Percentiles rank a stretch among this genome's conserved stretches.
phyloP scores from a whole-genome alignment of 1,140 invertebrate species.

The Elysia chlorotica region DNA sequence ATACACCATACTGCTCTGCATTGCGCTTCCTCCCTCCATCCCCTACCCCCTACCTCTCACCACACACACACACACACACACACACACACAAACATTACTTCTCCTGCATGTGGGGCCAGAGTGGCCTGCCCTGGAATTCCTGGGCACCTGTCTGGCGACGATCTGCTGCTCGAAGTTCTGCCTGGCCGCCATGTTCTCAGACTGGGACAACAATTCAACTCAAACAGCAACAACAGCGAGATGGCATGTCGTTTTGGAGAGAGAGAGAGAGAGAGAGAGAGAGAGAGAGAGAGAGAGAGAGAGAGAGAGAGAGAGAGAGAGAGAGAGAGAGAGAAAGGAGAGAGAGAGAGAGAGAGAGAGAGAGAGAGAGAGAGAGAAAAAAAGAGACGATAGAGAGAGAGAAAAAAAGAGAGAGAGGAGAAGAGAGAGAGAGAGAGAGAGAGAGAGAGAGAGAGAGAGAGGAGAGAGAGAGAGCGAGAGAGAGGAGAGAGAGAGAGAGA shows the following conservation, averaged over 20 bases:
- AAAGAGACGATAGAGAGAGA: neutral
- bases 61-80: too few species aligned
- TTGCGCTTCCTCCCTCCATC: too few species aligned
- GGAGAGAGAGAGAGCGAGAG: neutral
- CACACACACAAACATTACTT: too few species aligned
- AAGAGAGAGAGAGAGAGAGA: neutral
- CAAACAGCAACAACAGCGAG: too few species aligned
- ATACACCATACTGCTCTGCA: too few species aligned
- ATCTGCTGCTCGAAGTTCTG: neutral
- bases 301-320: neutral
- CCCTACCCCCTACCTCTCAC: too few species aligned
- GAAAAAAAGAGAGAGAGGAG: neutral
- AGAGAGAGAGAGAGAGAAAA: neutral
- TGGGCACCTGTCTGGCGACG: slow-evolving; percentile 6
- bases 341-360: neutral
- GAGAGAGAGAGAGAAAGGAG: neutral
- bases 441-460: neutral
- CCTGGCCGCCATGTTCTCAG: too few species aligned
- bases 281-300: neutral
- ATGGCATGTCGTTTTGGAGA: neutral
- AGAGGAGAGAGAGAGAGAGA: neutral
- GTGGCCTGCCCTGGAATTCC: neutral
- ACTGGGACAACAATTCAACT: too few species aligned
- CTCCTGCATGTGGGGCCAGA: too few species aligned
- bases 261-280: neutral